Evolutionary conservation across 1,140 invertebrate species (phyloP).

Genomic region (Lepidostoma basale): DNA sequence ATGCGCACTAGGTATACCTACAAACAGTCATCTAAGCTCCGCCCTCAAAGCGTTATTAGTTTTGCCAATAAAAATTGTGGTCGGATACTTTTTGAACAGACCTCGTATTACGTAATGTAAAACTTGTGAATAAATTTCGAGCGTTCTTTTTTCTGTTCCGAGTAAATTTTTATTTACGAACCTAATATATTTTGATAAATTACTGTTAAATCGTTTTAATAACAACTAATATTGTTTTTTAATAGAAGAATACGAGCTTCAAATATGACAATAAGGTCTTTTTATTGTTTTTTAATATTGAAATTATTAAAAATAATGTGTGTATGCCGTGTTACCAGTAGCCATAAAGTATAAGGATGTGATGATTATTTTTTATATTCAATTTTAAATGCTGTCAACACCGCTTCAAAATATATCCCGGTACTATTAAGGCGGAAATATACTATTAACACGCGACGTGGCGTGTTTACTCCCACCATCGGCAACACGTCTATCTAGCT

Average conservation of each 20-base stretch:
- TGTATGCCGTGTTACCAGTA: neutral
- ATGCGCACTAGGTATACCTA: no score
- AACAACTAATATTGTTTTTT: neutral
- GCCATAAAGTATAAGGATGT: neutral
- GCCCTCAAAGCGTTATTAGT: no score
- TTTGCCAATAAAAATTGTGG: no score
- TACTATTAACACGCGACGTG: no score
- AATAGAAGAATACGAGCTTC: constrained; percentile 6
- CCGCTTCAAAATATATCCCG: no score
- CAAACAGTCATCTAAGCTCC: no score
- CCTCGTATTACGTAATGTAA: no score
- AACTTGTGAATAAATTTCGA: neutral
- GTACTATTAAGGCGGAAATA: no score
- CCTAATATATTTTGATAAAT: neutral
- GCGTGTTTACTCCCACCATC: no score
- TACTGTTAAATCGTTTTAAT: neutral
- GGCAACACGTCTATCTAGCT: no score
- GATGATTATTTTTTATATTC: neutral
- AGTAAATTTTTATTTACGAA: neutral
- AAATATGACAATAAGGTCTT: constrained; percentile 9
- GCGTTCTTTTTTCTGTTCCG: neutral
- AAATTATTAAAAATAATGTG: neutral
- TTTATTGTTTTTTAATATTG: constrained; percentile 5
- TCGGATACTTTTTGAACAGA: no score
- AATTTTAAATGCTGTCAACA: no score